Conservation (phyloP, 1,140 invertebrate genomes). For the Ceratina calcarata region DNA sequence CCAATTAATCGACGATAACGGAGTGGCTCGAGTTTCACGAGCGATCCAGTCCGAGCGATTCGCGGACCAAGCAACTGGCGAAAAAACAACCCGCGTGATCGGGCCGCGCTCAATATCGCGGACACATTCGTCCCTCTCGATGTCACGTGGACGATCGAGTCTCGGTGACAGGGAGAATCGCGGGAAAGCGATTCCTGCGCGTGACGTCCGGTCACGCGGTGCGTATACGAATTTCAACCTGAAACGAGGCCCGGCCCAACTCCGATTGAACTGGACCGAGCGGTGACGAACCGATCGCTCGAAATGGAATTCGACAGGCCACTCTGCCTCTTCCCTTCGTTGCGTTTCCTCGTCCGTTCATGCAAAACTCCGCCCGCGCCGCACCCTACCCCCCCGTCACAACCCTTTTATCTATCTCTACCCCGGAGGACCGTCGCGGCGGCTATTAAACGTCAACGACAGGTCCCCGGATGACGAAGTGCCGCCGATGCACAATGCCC, state of each 20-base stretch:
- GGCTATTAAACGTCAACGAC: conserved; percentile 62
- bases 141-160: conserved; percentile 58
- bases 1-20: conserved; percentile 48
- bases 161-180: conserved; percentile 49
- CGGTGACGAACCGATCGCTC: conserved; percentile 24
- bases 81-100: conserved; percentile 20
- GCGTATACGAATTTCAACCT: conserved; percentile 43
- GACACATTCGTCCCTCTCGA: conserved; percentile 38
- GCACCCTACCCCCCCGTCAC: neutral
- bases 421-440: conserved; percentile 38
- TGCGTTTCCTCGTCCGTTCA: neutral
- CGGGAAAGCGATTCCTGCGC: conserved; percentile 59
- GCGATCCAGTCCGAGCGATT: conserved; percentile 22
- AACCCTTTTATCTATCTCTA: conserved; percentile 54
- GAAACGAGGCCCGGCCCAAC: conserved; percentile 34
- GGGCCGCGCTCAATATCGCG: conserved; percentile 15
- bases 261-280: neutral
- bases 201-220: conserved; percentile 62
- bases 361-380: neutral
- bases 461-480: conserved; percentile 60
- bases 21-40: conserved; percentile 36
- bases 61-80: neutral
- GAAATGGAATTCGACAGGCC: conserved; percentile 63
- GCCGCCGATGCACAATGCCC: conserved; percentile 57
- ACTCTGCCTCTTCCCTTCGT: conserved; percentile 13